A percentile compares a stretch with the other conserved stretches of the same genome.
phyloP scores from a whole-genome alignment of 2,888 invertebrate genomes.

The Neria commutata region DNA sequence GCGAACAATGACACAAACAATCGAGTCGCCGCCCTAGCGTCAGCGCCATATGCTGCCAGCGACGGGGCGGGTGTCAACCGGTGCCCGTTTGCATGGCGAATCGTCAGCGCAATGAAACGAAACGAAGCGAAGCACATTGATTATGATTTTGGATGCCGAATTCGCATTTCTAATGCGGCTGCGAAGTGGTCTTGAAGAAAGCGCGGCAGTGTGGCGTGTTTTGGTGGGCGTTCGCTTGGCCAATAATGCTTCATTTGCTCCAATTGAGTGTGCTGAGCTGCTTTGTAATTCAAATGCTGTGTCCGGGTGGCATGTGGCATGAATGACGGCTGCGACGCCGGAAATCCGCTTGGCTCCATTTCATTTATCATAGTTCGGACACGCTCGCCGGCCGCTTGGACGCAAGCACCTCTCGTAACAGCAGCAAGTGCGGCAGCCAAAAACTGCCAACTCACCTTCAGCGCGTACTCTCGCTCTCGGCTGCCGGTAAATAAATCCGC shows the following conservation, averaged over 20 bases:
- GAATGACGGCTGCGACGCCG: constrained; percentile 35
- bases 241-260: background rate
- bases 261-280: background rate
- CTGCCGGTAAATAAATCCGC: constrained; percentile 17
- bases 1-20: constrained; percentile 5
- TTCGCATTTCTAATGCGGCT: background rate
- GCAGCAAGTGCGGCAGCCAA: constrained; percentile 3
- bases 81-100: background rate
- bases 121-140: background rate
- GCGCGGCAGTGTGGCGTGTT: too few species aligned
- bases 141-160: background rate
- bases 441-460: background rate
- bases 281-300: constrained; percentile 46
- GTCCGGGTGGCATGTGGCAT: too few species aligned
- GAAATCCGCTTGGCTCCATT: constrained; percentile 46
- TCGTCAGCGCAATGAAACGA: background rate
- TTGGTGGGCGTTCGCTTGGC: background rate
- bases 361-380: constrained; percentile 41
- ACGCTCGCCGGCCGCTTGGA: background rate
- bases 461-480: too few species aligned
- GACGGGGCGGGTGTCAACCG: background rate
- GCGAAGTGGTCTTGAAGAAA: too few species aligned
- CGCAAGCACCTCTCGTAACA: background rate
- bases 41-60: background rate
- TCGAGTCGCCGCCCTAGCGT: constrained; percentile 37